These are phyloP conservation scores for Drosophila paulistorum DNA, from an alignment of 1,140 invertebrate species.

Conservation along the genomic window DNA sequence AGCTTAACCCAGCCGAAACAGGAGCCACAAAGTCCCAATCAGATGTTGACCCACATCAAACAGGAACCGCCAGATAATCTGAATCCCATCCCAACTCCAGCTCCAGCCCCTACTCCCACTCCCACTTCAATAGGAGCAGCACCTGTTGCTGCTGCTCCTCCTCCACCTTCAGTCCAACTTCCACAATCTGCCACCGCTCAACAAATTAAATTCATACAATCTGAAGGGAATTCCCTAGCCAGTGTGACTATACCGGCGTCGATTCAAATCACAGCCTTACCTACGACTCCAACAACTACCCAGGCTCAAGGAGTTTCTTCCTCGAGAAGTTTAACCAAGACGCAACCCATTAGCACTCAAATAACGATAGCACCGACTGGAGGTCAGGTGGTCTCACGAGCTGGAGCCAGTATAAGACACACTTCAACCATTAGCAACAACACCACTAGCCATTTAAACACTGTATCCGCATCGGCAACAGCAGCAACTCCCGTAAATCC, in stretches of 20 bases:
- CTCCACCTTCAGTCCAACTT: neutral
- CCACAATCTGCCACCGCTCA: conserved; percentile 25
- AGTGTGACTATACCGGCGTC: conserved; percentile 66
- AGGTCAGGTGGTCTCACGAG: conserved; percentile 44
- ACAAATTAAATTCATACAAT: conserved; percentile 66
- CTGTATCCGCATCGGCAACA: conserved; percentile 52
- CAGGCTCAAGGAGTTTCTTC: conserved; percentile 2
- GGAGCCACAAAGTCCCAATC: conserved; percentile 76
- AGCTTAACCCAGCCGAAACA: conserved; percentile 63
- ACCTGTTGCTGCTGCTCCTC: conserved; percentile 26
- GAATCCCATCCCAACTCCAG: conserved; percentile 36
- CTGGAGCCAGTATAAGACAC: conserved; percentile 19
- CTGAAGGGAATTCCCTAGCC: conserved; percentile 59
- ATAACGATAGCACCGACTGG: conserved; percentile 45
- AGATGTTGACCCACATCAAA: conserved; percentile 77
- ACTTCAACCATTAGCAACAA: conserved; percentile 10
- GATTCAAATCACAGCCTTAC: conserved; percentile 76
- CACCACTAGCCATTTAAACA: neutral
- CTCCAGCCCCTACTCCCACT: conserved; percentile 45
- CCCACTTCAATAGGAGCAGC: conserved; percentile 31
- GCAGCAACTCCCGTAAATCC: conserved; percentile 15
- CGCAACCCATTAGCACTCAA: conserved; percentile 30
- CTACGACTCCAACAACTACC: conserved; percentile 42
- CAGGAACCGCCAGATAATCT: conserved; percentile 76
- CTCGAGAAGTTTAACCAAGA: conserved; percentile 31